These are phyloP conservation scores for Elachura formosa DNA, from an alignment of 2,113 vertebrate species.

Conservation along the genomic window DNA sequence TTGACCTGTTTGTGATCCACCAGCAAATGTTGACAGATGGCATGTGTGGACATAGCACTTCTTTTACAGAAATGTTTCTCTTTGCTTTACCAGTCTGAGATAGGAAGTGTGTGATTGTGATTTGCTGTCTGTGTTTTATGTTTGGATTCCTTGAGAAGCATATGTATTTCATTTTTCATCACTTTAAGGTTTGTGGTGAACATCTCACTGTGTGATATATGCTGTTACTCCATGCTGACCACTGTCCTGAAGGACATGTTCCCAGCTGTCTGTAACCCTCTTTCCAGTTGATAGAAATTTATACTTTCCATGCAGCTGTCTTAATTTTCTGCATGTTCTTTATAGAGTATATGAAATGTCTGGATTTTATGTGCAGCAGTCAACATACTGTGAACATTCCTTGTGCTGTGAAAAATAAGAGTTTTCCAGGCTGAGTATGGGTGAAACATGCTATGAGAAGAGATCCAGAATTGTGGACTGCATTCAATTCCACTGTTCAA, in stretches of 20 bases:
- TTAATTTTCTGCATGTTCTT: neutral
- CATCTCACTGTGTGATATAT: neutral
- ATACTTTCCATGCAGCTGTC: neutral
- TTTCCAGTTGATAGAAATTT: neutral
- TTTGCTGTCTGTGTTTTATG: neutral
- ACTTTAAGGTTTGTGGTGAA: neutral
- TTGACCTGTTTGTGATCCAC: neutral
- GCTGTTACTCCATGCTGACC: neutral
- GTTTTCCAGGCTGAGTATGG: neutral
- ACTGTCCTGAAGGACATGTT: neutral
- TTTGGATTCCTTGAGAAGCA: neutral
- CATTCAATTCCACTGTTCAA: neutral
- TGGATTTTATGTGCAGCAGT: neutral
- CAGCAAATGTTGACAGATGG: neutral
- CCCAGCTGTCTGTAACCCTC: neutral
- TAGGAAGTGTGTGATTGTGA: neutral
- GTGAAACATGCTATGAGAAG: neutral
- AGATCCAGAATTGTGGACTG: neutral
- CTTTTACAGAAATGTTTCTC: neutral
- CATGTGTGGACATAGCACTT: neutral
- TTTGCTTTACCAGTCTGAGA: neutral
- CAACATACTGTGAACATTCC: neutral
- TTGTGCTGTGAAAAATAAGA: neutral
- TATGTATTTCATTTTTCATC: neutral
- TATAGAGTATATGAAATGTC: neutral